phyloP scores from a whole-genome alignment of 2,888 invertebrate species.

The Sphaerophoria taeniata region DNA sequence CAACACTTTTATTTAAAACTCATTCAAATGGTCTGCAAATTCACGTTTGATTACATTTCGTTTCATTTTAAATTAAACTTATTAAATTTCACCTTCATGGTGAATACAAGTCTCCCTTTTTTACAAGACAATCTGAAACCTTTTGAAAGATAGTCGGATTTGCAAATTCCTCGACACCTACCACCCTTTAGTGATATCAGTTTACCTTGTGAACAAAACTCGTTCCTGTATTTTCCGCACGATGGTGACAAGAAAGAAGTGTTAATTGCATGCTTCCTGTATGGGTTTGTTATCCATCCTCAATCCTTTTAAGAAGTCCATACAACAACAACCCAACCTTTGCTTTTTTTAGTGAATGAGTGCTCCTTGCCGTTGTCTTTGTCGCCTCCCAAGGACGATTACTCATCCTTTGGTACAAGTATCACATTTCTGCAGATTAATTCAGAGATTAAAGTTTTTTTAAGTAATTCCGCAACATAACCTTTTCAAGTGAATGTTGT shows the following conservation, averaged over 20 bases:
- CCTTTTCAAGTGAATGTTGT: constrained; percentile 29
- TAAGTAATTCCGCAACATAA: constrained; percentile 22
- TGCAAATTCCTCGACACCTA: not conserved
- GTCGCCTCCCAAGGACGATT: constrained; percentile 20
- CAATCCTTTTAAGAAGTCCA: not conserved
- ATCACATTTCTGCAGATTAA: constrained; percentile 30
- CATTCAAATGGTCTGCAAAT: not conserved
- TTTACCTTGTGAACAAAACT: constrained; percentile 40
- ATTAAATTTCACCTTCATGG: constrained; percentile 1
- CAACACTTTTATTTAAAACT: no score
- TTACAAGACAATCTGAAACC: not conserved
- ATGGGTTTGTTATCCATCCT: constrained; percentile 35
- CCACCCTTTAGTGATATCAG: constrained; percentile 1
- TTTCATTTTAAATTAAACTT: not conserved
- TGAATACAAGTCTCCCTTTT: not conserved
- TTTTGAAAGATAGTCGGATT: constrained; percentile 6
- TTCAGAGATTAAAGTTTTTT: constrained; percentile 11
- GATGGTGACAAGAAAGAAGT: constrained; percentile 45
- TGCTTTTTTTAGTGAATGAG: not conserved
- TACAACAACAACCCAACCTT: constrained; percentile 2
- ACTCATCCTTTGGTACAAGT: not conserved
- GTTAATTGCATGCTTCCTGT: constrained; percentile 63
- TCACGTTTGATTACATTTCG: not conserved
- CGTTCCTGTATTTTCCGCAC: constrained; percentile 23
- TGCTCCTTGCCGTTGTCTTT: not conserved